Conservation (phyloP, 2,113 vertebrate genomes). For the Tricholaema leucomelas region DNA sequence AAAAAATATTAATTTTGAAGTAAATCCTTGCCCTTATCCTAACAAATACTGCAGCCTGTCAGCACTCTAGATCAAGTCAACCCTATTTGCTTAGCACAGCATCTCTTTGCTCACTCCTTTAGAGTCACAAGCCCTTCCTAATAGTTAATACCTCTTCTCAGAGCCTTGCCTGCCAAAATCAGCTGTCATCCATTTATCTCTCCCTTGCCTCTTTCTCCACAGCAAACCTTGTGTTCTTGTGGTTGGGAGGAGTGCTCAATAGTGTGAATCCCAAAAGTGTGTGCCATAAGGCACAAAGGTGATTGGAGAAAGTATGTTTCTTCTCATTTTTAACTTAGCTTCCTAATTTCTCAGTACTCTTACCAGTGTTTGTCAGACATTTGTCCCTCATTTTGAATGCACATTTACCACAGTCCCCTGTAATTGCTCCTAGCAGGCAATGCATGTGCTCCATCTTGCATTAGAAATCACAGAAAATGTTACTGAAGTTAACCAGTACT, state of each 20-base stretch:
- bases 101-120: neutral
- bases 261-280: neutral
- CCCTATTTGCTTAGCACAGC: neutral
- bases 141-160: neutral
- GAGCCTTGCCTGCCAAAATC: neutral
- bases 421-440: neutral
- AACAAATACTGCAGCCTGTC: neutral
- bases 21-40: no score
- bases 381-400: neutral
- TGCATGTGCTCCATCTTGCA: neutral
- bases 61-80: neutral
- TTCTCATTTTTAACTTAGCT: neutral
- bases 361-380: neutral
- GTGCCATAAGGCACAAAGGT: neutral
- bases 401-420: rapidly evolving
- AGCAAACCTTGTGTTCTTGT: neutral
- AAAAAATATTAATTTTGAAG: no score
- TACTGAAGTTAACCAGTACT: neutral
- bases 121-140: neutral
- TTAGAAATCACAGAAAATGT: neutral
- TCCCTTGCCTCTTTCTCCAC: neutral
- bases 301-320: neutral
- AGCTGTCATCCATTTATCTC: neutral
- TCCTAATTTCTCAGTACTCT: neutral
- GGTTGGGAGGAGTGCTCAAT: neutral